Evolutionary conservation across 2,113 vertebrate species (phyloP), one percentile per base, ranked within the genome.

Genomic region (Crypturellus undulatus): DNA sequence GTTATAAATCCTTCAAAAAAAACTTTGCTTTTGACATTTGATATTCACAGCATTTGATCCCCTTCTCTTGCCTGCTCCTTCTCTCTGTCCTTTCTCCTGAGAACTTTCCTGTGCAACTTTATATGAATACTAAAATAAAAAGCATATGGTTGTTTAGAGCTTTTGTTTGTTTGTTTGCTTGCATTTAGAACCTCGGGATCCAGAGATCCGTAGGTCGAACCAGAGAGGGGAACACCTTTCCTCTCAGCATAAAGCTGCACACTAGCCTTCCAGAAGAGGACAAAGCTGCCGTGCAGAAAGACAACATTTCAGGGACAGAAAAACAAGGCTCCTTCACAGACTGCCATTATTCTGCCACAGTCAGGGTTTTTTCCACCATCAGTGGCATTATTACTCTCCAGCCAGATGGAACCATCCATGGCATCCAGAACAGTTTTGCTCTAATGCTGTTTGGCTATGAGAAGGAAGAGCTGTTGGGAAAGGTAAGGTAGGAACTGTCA

Each of bases 371-470:
- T 85, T 97, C 98, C 68, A 98, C 98, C 73, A 96, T 99, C 92
- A 99, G 98, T 10, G 98, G 98, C 42, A 98, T 99, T 60, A 93
- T 99, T 77, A 98, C 98, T 18, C 96, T 99, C 11, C 92, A 73
- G 67, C 96, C 98, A 3, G 98, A 99, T 5, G 99, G 99, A 47
- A 98, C 97, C 47, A 99, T 99, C 96, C 96, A 97, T 36, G 98
- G 98, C 94, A 97, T 99, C 96, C 98, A 97, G 54, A 97, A 98
- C 70, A 98, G 97, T 84, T 98, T 99, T 75, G 97, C 98, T 34
- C 97, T 98, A 60, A 97, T 93, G 93, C 96, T 99, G 51, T 98
- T 99, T 65, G 99, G 99, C 67, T 99, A 99, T 26, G 97, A 97
- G 77, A 98, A 97, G 89, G 90, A 97, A 0, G 98, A 99, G 84